phyloP scores from a whole-genome alignment of 2,797 vertebrate species.

The Nyctalus aviator region DNA sequence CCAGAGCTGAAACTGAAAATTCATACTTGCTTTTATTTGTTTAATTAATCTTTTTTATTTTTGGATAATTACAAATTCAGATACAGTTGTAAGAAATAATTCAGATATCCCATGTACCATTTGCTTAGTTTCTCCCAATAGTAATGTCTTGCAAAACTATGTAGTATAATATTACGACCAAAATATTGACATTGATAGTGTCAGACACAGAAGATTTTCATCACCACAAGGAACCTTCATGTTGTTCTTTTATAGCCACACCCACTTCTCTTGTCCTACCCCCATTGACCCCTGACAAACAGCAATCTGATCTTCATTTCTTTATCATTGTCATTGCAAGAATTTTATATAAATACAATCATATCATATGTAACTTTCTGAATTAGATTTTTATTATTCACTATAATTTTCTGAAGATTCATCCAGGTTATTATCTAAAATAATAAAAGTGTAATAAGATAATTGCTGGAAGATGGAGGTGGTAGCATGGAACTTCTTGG shows the following conservation, averaged over 20 bases:
- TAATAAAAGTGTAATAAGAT: too few relatives aligned
- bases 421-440: not conserved
- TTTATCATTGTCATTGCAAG: not conserved
- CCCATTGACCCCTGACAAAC: not conserved
- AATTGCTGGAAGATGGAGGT: not conserved
- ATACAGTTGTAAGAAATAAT: not conserved
- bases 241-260: not conserved
- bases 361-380: not conserved
- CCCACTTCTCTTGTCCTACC: not conserved
- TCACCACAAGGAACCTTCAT: not conserved
- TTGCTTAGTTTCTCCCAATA: not conserved
- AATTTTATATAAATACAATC: not conserved
- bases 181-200: not conserved
- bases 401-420: not conserved
- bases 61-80: not conserved
- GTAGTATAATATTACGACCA: not conserved
- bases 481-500: not conserved
- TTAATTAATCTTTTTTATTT: not conserved
- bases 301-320: not conserved
- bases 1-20: slow-evolving; percentile 17
- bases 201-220: not conserved
- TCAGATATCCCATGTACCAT: not conserved
- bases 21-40: slow-evolving; percentile 3
- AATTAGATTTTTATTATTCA: not conserved
- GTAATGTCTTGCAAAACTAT: not conserved